Evolutionary conservation across 64 coral and sea anemone genomes (phyloP).

Genomic region (Pocillopora damicornis): DNA sequence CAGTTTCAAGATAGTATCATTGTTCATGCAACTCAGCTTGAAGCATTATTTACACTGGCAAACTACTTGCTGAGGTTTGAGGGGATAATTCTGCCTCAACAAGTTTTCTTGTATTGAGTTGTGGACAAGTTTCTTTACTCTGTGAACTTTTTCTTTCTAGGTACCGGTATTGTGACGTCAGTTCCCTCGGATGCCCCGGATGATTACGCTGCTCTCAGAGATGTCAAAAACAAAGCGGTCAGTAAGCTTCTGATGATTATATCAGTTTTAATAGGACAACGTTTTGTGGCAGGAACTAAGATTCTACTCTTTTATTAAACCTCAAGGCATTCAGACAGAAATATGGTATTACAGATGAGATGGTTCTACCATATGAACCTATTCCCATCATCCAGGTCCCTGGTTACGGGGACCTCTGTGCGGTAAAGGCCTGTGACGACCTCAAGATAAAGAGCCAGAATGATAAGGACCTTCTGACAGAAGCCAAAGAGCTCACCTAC

Average conservation of each 20-base stretch:
- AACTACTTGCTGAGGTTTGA: too few relatives aligned
- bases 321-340: conserved; percentile 91
- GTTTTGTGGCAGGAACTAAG: not conserved
- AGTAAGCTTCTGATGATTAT: not conserved
- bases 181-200: conserved; percentile 98
- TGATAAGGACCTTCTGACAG: conserved; percentile 75
- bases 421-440: conserved; percentile 89
- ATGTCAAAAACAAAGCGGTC: conserved; percentile 90
- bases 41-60: too few relatives aligned
- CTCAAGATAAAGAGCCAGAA: conserved; percentile 98
- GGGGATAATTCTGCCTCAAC: too few relatives aligned
- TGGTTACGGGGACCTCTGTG: conserved; percentile 80
- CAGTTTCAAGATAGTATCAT: too few relatives aligned
- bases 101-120: not conserved
- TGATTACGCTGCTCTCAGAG: conserved; percentile 94
- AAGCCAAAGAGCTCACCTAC: conserved; percentile 92
- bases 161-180: conserved; percentile 96
- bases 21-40: too few relatives aligned
- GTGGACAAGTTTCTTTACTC: not conserved
- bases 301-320: not conserved
- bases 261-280: too few relatives aligned
- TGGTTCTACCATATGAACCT: conserved; percentile 91
- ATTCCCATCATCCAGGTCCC: conserved; percentile 95
- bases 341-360: conserved; percentile 87
- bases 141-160: conserved; percentile 19